These are phyloP conservation scores for Phaedon cochleariae DNA, from an alignment of 2,888 invertebrate genomes.

Conservation along the genomic window DNA sequence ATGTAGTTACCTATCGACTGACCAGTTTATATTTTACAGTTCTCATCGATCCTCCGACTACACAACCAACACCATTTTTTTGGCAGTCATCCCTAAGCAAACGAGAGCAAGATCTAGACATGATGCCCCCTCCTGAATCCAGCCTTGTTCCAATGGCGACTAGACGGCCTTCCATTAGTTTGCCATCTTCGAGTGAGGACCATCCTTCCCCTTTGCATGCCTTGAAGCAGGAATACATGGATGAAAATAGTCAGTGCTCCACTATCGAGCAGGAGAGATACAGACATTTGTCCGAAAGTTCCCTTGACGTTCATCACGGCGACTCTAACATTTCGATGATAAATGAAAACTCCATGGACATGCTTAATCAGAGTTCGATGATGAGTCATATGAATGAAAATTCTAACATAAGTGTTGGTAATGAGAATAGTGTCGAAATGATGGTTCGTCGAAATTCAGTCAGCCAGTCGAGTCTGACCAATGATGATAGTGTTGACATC, in stretches of 20 bases:
- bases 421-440: slow-evolving; percentile 55
- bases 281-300: slow-evolving; percentile 60
- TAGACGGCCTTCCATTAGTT: slow-evolving; percentile 67
- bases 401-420: slow-evolving; percentile 55
- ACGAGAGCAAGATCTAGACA: slow-evolving; percentile 68
- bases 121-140: slow-evolving; percentile 76
- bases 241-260: slow-evolving; percentile 77
- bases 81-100: slow-evolving; percentile 62
- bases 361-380: slow-evolving; percentile 54
- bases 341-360: slow-evolving; percentile 65
- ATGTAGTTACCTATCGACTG: slow-evolving; percentile 49
- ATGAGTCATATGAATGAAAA: slow-evolving; percentile 54
- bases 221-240: slow-evolving; percentile 74
- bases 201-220: slow-evolving; percentile 65
- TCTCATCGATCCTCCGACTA: slow-evolving; percentile 49
- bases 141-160: slow-evolving; percentile 69
- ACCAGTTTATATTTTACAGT: slow-evolving; percentile 60
- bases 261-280: slow-evolving; percentile 60
- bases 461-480: slow-evolving; percentile 45
- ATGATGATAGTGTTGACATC: slow-evolving; percentile 54
- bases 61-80: slow-evolving; percentile 44
- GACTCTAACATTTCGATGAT: slow-evolving; percentile 62
- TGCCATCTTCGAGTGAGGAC: slow-evolving; percentile 67
- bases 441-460: slow-evolving; percentile 50
- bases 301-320: slow-evolving; percentile 61